phyloP scores from a whole-genome alignment of 1,140 invertebrate genomes.

The Pogonomyrmex barbatus region DNA sequence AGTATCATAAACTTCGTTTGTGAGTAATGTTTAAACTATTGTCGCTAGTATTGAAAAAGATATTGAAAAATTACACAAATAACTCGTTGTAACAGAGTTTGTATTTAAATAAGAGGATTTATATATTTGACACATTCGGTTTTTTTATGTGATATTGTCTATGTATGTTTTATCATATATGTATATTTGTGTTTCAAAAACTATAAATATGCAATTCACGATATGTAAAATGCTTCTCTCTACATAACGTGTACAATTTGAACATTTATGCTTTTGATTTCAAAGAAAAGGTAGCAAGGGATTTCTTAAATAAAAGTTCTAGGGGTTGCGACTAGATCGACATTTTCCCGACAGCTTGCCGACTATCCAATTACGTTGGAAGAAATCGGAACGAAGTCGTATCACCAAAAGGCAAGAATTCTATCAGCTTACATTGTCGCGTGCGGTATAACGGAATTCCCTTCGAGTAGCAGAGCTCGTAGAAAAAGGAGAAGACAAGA shows the following conservation, averaged over 20 bases:
- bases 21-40: background rate
- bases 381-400: constrained; percentile 40
- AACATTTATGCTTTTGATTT: constrained; percentile 2
- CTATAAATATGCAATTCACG: background rate
- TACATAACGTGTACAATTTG: background rate
- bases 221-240: background rate
- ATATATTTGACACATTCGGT: background rate
- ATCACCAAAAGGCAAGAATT: constrained; percentile 43
- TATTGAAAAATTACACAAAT: constrained; percentile 5
- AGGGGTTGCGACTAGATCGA: constrained; percentile 42
- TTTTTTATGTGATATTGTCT: background rate
- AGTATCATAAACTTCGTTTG: background rate
- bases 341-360: constrained; percentile 56
- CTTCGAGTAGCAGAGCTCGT: background rate
- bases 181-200: background rate
- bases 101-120: background rate
- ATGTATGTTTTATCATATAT: background rate
- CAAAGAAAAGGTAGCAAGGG: constrained; percentile 16
- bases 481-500: constrained; percentile 8
- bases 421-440: constrained; percentile 52
- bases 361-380: constrained; percentile 58
- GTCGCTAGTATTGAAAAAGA: background rate
- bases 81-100: background rate
- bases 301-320: constrained; percentile 62
- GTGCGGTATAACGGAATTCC: constrained; percentile 6